phyloP scores from a whole-genome alignment of 2,113 vertebrate genomes.

The Eurystomus gularis region DNA sequence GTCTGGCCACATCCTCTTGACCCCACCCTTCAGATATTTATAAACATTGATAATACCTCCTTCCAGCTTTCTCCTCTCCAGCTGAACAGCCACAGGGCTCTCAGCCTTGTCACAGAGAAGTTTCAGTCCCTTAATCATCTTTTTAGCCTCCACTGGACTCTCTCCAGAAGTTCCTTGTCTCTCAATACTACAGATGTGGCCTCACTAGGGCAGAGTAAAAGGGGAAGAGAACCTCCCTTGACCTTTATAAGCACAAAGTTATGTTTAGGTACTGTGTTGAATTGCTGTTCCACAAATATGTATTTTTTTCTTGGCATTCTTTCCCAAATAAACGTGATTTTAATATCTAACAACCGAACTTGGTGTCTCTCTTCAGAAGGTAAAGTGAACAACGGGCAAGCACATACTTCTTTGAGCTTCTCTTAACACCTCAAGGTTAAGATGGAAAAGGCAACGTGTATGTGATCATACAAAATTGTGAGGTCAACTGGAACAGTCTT shows the following conservation, averaged over 20 bases:
- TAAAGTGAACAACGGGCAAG: neutral
- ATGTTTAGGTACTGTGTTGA: neutral
- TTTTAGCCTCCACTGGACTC: too few species aligned
- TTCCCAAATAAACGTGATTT: neutral
- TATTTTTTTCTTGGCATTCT: neutral
- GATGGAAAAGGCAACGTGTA: neutral
- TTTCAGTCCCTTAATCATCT: too few species aligned
- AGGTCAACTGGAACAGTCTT: neutral
- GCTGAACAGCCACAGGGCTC: too few species aligned
- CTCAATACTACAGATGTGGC: too few species aligned
- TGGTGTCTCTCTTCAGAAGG: neutral
- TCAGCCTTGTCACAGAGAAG: too few species aligned
- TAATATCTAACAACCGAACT: neutral
- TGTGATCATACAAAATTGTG: neutral
- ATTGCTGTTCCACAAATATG: fast-evolving
- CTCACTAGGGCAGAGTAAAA: too few species aligned
- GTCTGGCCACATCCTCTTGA: too few species aligned
- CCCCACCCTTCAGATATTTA: too few species aligned
- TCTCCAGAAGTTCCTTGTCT: too few species aligned
- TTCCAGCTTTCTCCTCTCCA: too few species aligned
- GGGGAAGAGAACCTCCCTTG: too few species aligned
- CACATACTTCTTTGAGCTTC: neutral
- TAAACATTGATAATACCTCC: too few species aligned
- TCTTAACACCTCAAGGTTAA: neutral
- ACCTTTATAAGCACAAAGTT: neutral